Conservation (phyloP, 2,888 invertebrate species). For the Adelphocoris suturalis region DNA sequence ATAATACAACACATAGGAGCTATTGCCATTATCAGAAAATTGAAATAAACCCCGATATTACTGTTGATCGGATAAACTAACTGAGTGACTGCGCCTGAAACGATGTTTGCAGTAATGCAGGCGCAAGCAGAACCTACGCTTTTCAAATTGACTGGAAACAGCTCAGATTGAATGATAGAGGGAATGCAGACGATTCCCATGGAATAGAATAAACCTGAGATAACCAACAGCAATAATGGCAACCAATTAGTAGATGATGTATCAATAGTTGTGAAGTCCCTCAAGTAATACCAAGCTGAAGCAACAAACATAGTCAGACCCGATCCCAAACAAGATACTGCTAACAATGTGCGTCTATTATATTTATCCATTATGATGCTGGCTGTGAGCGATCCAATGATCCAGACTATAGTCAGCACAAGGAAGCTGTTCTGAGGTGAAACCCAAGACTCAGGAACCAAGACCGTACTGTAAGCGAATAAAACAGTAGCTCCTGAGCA, state of each 20-base stretch:
- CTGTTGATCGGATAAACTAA: conserved; percentile 82
- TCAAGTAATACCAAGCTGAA: conserved; percentile 71
- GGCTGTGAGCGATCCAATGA: conserved; percentile 65
- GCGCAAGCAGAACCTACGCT: conserved; percentile 82
- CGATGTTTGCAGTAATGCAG: conserved; percentile 81
- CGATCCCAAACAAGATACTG: conserved; percentile 71
- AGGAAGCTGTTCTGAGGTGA: conserved; percentile 72
- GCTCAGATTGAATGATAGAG: conserved; percentile 83
- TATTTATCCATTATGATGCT: conserved; percentile 72
- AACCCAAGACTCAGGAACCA: conserved; percentile 73
- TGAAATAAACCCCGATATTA: conserved; percentile 83
- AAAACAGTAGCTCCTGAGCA: conserved; percentile 75
- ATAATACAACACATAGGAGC: conserved; percentile 80
- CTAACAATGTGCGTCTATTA: conserved; percentile 73
- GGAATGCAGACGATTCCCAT: conserved; percentile 83
- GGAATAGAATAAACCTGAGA: conserved; percentile 82
- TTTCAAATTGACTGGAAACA: conserved; percentile 84
- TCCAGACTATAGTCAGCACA: conserved; percentile 72
- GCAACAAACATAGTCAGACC: conserved; percentile 62
- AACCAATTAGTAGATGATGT: conserved; percentile 79
- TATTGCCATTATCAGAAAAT: conserved; percentile 83
- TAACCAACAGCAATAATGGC: conserved; percentile 80
- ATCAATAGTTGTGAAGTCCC: conserved; percentile 71
- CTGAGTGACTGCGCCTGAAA: conserved; percentile 82
- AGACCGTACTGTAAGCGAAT: conserved; percentile 74